Evolutionary conservation across 2,888 invertebrate genomes (phyloP).

Genomic region (Seladonia tumulorum): DNA sequence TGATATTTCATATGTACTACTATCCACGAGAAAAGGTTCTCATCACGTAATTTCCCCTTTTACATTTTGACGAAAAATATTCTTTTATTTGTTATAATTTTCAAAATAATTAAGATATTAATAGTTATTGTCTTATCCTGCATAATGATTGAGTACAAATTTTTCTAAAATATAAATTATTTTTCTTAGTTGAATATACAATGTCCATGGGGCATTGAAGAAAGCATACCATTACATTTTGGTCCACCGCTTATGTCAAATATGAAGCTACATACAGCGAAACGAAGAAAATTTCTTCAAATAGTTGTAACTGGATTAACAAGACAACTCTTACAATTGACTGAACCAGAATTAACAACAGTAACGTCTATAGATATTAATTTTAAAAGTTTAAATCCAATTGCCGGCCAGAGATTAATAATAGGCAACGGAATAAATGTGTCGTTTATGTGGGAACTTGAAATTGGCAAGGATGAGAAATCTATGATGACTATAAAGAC

Average conservation of each 20-base stretch:
- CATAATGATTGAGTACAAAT: constrained; percentile 15
- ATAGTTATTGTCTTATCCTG: background rate
- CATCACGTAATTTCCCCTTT: background rate
- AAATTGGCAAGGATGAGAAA: constrained; percentile 82
- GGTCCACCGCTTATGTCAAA: constrained; percentile 92
- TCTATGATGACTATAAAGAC: constrained; percentile 85
- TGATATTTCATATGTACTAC: background rate
- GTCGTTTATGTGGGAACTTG: constrained; percentile 93
- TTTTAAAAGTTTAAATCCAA: constrained; percentile 89
- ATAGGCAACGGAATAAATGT: constrained; percentile 91
- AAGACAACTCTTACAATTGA: constrained; percentile 81
- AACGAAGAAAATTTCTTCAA: constrained; percentile 94
- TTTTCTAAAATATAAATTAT: constrained; percentile 33
- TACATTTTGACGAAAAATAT: background rate
- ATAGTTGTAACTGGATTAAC: constrained; percentile 88
- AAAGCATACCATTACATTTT: constrained; percentile 91
- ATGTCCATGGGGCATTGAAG: constrained; percentile 92
- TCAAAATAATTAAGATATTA: background rate
- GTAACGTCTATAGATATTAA: constrained; percentile 87
- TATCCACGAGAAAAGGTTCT: background rate
- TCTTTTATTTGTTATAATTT: background rate
- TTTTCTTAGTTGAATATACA: constrained; percentile 88
- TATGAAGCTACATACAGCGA: constrained; percentile 93
- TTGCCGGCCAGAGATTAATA: constrained; percentile 87
- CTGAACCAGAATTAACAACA: constrained; percentile 83